phyloP scores from a whole-genome alignment of 2,888 invertebrate genomes.

The Morinoia aosen region DNA sequence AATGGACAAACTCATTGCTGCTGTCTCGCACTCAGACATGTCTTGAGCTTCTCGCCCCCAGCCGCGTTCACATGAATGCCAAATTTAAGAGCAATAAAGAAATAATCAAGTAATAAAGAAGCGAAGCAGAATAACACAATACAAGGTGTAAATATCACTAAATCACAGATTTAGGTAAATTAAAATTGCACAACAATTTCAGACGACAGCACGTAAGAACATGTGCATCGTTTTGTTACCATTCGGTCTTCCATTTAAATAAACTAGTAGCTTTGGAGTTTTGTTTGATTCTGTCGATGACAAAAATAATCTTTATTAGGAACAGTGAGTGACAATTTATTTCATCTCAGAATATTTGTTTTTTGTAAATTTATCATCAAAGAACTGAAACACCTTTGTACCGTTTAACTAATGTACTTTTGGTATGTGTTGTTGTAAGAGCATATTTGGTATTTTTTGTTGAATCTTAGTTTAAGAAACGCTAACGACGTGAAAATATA shows the following conservation, averaged over 20 bases:
- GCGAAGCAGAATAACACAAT: neutral
- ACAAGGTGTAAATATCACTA: neutral
- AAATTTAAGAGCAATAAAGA: neutral
- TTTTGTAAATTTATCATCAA: neutral
- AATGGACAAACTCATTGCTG: neutral
- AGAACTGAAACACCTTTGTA: neutral
- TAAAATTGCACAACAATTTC: neutral
- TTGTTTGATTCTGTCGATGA: neutral
- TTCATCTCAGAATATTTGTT: neutral
- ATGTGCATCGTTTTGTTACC: too few relatives aligned
- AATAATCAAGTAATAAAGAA: neutral
- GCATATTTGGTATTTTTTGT: neutral
- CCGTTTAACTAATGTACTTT: neutral
- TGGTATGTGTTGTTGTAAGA: neutral
- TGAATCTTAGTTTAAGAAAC: neutral
- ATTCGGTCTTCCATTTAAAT: neutral
- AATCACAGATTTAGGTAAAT: neutral
- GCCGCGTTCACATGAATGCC: neutral
- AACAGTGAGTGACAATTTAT: neutral
- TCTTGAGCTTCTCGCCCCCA: neutral
- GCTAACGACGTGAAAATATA: neutral
- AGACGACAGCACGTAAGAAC: neutral
- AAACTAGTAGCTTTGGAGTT: neutral
- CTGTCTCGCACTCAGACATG: neutral
- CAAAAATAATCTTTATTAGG: neutral